These are phyloP conservation scores for Helogale parvula DNA, from an alignment of 2,113 vertebrate genomes.

Conservation along the genomic window DNA sequence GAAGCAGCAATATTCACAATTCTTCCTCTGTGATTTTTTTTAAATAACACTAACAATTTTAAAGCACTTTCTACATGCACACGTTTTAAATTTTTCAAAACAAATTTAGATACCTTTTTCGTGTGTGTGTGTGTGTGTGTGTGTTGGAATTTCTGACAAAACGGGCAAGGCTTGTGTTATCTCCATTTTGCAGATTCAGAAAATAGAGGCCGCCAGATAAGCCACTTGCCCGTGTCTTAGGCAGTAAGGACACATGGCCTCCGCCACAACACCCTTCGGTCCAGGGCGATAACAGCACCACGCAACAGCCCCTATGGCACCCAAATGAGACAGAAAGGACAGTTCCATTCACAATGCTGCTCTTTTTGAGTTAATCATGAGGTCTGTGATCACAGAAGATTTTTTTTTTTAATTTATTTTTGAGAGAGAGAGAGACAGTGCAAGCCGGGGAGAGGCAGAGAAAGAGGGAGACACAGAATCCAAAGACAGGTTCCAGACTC, in stretches of 20 bases:
- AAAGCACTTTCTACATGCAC: not conserved
- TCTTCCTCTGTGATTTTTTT: not conserved
- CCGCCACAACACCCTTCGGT: fast-evolving
- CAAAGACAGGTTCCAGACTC: too few relatives aligned
- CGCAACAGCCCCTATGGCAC: fast-evolving
- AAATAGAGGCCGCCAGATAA: not conserved
- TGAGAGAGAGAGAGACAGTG: too few relatives aligned
- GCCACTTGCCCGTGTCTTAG: not conserved
- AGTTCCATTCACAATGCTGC: not conserved
- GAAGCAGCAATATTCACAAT: not conserved
- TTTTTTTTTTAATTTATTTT: not conserved
- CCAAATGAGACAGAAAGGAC: not conserved
- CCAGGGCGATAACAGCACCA: not conserved
- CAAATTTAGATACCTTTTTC: not conserved
- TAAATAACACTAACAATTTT: not conserved
- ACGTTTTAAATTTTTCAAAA: not conserved
- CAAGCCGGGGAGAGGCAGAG: too few relatives aligned
- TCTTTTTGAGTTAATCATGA: not conserved
- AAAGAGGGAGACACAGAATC: too few relatives aligned
- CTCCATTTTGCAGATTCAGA: not conserved
- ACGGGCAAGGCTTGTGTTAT: not conserved
- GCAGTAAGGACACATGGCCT: not conserved
- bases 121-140: too few relatives aligned
- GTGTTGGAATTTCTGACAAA: not conserved
- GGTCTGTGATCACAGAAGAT: not conserved